A percentile compares a stretch with the other conserved stretches of the same genome.
Evolutionary conservation across 2,888 invertebrate species (phyloP).

Genomic region (Heliothis peltigera): DNA sequence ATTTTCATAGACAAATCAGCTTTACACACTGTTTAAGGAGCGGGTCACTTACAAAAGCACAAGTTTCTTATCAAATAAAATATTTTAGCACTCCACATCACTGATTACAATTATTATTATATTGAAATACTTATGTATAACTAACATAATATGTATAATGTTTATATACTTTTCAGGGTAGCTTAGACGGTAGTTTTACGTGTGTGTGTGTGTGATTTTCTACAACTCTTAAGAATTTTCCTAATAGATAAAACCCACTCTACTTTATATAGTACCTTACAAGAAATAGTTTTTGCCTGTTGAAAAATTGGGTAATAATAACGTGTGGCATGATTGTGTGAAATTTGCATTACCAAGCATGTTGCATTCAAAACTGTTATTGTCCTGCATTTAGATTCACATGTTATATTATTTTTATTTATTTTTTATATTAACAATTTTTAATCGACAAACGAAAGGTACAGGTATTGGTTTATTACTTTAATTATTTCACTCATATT

Average conservation of each 20-base stretch:
- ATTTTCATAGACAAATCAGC: slow-evolving; percentile 4
- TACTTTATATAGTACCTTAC: slow-evolving; percentile 2
- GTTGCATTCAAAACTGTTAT: slow-evolving; percentile 49
- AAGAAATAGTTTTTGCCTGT: background rate
- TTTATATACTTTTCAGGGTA: slow-evolving; percentile 49
- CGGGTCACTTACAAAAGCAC: slow-evolving; percentile 30
- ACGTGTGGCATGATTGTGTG: slow-evolving; percentile 43
- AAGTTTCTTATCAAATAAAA: background rate
- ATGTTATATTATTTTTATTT: slow-evolving; percentile 14
- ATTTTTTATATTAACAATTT: slow-evolving; percentile 5
- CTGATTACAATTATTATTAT: background rate
- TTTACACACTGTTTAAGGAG: slow-evolving; percentile 18
- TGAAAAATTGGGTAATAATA: background rate
- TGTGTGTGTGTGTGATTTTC: slow-evolving; percentile 38
- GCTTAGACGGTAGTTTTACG: slow-evolving; percentile 36
- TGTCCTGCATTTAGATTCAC: slow-evolving; percentile 37
- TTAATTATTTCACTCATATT: slow-evolving; percentile 1
- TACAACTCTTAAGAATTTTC: background rate
- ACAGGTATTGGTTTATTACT: slow-evolving; percentile 32
- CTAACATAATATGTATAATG: slow-evolving; percentile 44
- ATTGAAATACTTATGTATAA: slow-evolving; percentile 9
- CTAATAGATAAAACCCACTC: slow-evolving; percentile 5
- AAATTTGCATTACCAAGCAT: slow-evolving; percentile 53
- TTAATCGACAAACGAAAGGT: slow-evolving; percentile 31
- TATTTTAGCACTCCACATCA: slow-evolving; percentile 23